Evolutionary conservation across 2,888 invertebrate genomes (phyloP), one percentile per base, ranked within the genome.

Genomic region (Andrena hattorfiana): DNA sequence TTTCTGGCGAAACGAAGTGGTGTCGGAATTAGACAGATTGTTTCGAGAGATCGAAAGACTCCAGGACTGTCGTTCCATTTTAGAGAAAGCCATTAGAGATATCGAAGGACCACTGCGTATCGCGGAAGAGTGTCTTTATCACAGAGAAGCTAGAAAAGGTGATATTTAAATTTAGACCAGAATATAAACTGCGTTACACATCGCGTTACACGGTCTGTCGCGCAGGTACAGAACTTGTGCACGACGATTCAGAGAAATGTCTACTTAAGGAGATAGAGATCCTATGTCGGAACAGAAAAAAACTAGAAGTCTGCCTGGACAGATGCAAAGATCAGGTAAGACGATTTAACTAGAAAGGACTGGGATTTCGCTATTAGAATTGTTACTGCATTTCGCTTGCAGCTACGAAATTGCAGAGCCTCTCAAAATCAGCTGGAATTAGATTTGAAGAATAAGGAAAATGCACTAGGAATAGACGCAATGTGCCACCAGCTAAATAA

Each of bases 81-180:
- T 98, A 63, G 96, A 97, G 90, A 96, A 96, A 91, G 96, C 96
- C 20, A 94, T 97, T 81, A 95, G 96, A 69, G 97, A 98, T 92
- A 96, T 98, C 75, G 98, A 99, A 94, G 98, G 97, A 2, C 99
- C 99, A 0, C 94, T 99, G 85, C 98, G 98, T 90, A 97, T 99
- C 86, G 97, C 98, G 48, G 98, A 99, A 94, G 99, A 99, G 94
- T 98, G 98, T 93, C 95, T 99, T 64, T 99, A 98, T 94, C 97
- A 98, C 92, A 95, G 99, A 73, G 98, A 99, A 95, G 97, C 97
- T 90, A 95, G 98, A 82, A 97, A 97, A 94, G 97, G 97, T 96
- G 90, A 67, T 4, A 20, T 62, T 23, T 67, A n/a, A 42, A 2
- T 60, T 59, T 10, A 42, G 26, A 67, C 60, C 2, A 49, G 48